A percentile compares a stretch with the other conserved stretches of the same genome.
Conservation (phyloP, 2,888 invertebrate species). For the Leucophenga maculata region DNA sequence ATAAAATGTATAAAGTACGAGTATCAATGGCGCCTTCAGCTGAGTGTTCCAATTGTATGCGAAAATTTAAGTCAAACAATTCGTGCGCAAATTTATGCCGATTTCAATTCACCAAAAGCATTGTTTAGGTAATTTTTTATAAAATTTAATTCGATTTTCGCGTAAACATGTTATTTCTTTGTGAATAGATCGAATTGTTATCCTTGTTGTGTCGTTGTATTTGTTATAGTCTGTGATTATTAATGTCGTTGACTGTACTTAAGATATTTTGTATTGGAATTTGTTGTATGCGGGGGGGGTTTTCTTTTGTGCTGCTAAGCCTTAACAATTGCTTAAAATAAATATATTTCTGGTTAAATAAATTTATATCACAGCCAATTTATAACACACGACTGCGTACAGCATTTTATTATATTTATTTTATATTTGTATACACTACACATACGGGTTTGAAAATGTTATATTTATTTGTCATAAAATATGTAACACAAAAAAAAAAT, state of each 20-base stretch:
- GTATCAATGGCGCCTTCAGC: background rate
- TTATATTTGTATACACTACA: too few species aligned
- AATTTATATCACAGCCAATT: background rate
- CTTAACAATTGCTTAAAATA: background rate
- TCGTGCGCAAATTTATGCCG: too few species aligned
- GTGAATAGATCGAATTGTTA: too few species aligned
- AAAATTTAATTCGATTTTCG: slow-evolving; percentile 5
- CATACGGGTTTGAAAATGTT: too few species aligned
- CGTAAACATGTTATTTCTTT: too few species aligned
- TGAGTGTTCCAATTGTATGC: background rate
- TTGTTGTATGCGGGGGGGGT: background rate
- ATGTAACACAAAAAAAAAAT: too few species aligned
- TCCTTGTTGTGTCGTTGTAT: too few species aligned
- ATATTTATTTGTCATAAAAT: too few species aligned
- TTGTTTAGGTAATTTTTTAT: background rate
- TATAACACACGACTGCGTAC: too few species aligned
- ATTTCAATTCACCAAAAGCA: background rate
- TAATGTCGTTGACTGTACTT: background rate
- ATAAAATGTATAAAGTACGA: too few species aligned
- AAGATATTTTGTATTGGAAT: background rate
- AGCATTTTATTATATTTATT: too few species aligned
- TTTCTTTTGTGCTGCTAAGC: background rate
- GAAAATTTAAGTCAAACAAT: too few species aligned
- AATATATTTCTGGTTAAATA: background rate
- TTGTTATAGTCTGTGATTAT: background rate